Percentiles rank a stretch among this genome's conserved stretches.
Evolutionary conservation across 1,140 invertebrate genomes (phyloP).

Genomic region (Andrena cerasifolii): DNA sequence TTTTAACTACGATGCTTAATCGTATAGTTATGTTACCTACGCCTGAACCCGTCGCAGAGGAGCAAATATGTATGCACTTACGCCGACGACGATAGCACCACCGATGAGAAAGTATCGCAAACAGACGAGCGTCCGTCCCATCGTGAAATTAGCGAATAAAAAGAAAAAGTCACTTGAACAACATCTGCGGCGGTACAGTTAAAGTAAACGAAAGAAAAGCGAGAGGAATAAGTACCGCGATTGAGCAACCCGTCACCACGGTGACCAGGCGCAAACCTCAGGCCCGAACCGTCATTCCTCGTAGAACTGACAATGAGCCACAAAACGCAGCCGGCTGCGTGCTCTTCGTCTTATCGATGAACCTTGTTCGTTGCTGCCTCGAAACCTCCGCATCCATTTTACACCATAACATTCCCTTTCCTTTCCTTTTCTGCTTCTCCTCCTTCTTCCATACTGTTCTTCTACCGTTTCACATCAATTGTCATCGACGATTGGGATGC

Average conservation of each 20-base stretch:
- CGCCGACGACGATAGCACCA: conserved; percentile 70
- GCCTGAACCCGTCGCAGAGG: too few relatives aligned
- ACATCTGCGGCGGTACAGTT: neutral
- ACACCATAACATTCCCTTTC: neutral
- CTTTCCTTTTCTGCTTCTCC: neutral
- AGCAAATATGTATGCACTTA: conserved; percentile 65
- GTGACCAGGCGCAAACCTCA: conserved; percentile 46
- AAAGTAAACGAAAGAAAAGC: neutral
- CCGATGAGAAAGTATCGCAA: conserved; percentile 69
- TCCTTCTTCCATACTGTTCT: too few relatives aligned
- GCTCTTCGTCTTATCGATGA: conserved; percentile 13
- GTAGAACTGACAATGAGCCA: neutral
- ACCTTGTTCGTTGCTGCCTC: neutral
- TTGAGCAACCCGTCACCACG: conserved; percentile 47
- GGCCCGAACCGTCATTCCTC: conserved; percentile 1
- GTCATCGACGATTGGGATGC: neutral
- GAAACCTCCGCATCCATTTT: neutral
- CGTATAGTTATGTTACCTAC: too few relatives aligned
- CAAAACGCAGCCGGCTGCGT: neutral
- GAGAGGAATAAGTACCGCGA: neutral
- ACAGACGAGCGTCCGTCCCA: conserved; percentile 65
- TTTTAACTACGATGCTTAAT: neutral
- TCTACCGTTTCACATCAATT: neutral
- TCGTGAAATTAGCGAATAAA: conserved; percentile 46
- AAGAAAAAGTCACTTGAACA: conserved; percentile 15